A percentile compares a stretch with the other conserved stretches of the same genome.
These are phyloP conservation scores for Telmatochromis sp. DNA, from an alignment of 2,113 vertebrate genomes.

Conservation along the genomic window DNA sequence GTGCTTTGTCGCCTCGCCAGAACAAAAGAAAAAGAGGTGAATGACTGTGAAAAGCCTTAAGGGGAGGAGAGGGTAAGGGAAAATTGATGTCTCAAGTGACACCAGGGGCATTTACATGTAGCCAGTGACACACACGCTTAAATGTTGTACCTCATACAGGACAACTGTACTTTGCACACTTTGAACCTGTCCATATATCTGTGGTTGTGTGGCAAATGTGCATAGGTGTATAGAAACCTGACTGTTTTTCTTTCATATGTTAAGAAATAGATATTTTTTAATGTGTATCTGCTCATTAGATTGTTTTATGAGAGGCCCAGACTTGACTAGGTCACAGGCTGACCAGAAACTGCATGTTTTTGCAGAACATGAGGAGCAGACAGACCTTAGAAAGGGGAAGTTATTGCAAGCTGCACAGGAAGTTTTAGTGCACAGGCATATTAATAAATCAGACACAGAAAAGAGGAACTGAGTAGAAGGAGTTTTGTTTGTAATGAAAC, in stretches of 20 bases:
- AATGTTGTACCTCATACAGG: not conserved
- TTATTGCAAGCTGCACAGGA: too few relatives aligned
- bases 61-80: not conserved
- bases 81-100: conserved; percentile 21
- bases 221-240: not conserved
- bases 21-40: conserved; percentile 1
- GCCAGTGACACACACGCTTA: not conserved
- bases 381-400: too few relatives aligned
- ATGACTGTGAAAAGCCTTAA: conserved; percentile 11
- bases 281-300: too few relatives aligned
- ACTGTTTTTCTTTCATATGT: not conserved
- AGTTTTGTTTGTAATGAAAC: too few relatives aligned
- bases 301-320: too few relatives aligned
- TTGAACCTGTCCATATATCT: not conserved
- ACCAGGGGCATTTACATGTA: conserved; percentile 12
- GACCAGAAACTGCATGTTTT: too few relatives aligned
- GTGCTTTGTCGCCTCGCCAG: conserved; percentile 42
- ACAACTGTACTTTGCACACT: not conserved
- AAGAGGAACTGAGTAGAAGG: too few relatives aligned
- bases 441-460: too few relatives aligned
- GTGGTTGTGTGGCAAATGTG: not conserved
- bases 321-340: too few relatives aligned
- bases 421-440: too few relatives aligned
- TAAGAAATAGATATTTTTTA: too few relatives aligned
- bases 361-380: too few relatives aligned